A percentile compares a stretch with the other conserved stretches of the same genome.
Evolutionary conservation across 2,797 vertebrate species (phyloP).

Genomic region (Coregonus suidteri): DNA sequence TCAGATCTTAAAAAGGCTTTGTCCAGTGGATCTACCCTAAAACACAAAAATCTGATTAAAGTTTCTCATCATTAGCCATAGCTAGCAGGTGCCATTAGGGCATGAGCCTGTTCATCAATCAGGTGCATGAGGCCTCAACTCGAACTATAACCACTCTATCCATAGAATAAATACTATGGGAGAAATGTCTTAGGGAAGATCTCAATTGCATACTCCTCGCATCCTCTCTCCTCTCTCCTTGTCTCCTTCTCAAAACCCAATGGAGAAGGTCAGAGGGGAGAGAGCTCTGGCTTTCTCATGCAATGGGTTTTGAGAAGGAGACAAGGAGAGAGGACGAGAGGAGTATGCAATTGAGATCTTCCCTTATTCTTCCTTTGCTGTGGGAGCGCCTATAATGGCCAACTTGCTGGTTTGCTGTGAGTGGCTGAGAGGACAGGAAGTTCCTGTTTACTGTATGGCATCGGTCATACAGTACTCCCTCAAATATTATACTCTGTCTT

Average conservation of each 20-base stretch:
- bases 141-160: constrained; percentile 26
- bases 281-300: no score
- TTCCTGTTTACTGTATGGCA: constrained; percentile 72
- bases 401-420: constrained; percentile 66
- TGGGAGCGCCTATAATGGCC: constrained; percentile 65
- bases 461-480: constrained; percentile 53
- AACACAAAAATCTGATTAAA: constrained; percentile 99
- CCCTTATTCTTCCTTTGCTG: constrained; percentile 65
- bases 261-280: no score
- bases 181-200: constrained; percentile 37
- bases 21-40: constrained; percentile 99
- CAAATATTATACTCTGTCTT: constrained; percentile 15
- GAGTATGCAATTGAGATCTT: no score
- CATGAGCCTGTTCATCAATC: constrained; percentile 1
- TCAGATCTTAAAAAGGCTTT: constrained; percentile 97
- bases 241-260: no score
- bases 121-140: neutral
- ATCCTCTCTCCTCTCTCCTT: no score
- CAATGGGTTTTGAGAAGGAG: no score
- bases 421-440: constrained; percentile 71
- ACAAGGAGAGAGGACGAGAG: no score
- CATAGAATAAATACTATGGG: constrained; percentile 29
- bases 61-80: constrained; percentile 96
- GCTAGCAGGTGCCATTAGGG: constrained; percentile 55
- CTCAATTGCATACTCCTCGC: no score